These are phyloP conservation scores for Drosophila micromelanica DNA, from an alignment of 1,140 invertebrate genomes.

Conservation along the genomic window DNA sequence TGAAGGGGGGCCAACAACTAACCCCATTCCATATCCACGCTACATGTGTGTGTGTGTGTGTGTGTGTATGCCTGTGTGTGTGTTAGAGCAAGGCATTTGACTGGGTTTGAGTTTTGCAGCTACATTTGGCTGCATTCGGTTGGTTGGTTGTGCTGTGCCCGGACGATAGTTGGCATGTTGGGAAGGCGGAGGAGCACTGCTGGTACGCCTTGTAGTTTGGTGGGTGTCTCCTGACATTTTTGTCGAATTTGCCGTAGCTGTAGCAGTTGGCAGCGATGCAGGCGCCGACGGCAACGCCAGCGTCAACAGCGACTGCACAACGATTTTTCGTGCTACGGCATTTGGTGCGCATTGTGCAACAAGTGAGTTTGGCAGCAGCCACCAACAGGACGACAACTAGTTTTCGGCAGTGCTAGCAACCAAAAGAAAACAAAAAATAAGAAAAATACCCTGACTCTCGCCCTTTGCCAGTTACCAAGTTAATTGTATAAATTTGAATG, in stretches of 20 bases:
- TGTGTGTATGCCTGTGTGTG: slow-evolving; percentile 21
- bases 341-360: slow-evolving; percentile 82
- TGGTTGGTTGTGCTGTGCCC: slow-evolving; percentile 56
- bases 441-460: slow-evolving; percentile 18
- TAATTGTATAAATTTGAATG: slow-evolving; percentile 58
- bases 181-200: background rate
- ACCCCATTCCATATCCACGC: slow-evolving; percentile 20
- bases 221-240: slow-evolving; percentile 80
- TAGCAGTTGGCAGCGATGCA: slow-evolving; percentile 37
- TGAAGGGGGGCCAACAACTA: slow-evolving; percentile 10
- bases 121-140: slow-evolving; percentile 81
- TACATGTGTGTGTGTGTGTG: slow-evolving; percentile 8
- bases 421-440: slow-evolving; percentile 12
- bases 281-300: slow-evolving; percentile 37
- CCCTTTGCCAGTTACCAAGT: slow-evolving; percentile 29
- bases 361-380: slow-evolving; percentile 84
- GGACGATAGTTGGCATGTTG: slow-evolving; percentile 1
- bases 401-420: slow-evolving; percentile 62
- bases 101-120: slow-evolving; percentile 76
- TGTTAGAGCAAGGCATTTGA: slow-evolving; percentile 64
- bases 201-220: slow-evolving; percentile 69
- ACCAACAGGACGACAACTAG: slow-evolving; percentile 83
- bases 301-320: slow-evolving; percentile 60
- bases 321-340: slow-evolving; percentile 66
- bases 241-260: slow-evolving; percentile 74